Evolutionary conservation across 92 coral and sea anemone species (phyloP).

Genomic region (Porites lobata): DNA sequence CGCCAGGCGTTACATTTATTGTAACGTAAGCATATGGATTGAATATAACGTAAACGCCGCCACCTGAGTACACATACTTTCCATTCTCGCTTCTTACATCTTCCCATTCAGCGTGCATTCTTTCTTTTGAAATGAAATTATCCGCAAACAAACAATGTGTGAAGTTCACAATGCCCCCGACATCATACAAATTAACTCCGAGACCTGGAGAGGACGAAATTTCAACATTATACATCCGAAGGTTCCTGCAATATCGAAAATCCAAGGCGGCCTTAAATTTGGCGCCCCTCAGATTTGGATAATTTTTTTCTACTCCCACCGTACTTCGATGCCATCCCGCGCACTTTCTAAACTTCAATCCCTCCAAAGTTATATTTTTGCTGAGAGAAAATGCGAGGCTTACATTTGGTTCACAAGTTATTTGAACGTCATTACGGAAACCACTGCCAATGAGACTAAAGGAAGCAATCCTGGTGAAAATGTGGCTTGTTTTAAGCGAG

Average conservation of each 20-base stretch:
- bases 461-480: conserved; percentile 58
- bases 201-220: conserved; percentile 70
- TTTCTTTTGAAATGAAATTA: conserved; percentile 25
- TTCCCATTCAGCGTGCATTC: background rate
- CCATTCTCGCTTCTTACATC: background rate
- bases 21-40: conserved; percentile 63
- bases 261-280: conserved; percentile 76
- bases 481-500: conserved; percentile 62
- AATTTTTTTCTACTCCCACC: conserved; percentile 19
- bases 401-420: conserved; percentile 63
- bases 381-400: conserved; percentile 82
- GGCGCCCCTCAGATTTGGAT: conserved; percentile 42
- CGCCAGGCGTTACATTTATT: conserved; percentile 51
- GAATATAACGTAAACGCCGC: conserved; percentile 79
- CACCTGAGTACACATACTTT: conserved; percentile 54
- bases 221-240: conserved; percentile 56
- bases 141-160: conserved; percentile 60
- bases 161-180: conserved; percentile 67
- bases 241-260: conserved; percentile 84
- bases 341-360: conserved; percentile 72
- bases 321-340: conserved; percentile 85
- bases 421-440: conserved; percentile 38
- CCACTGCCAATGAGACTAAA: conserved; percentile 77
- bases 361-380: conserved; percentile 71
- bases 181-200: conserved; percentile 73